A percentile compares a stretch with the other conserved stretches of the same genome.
phyloP scores from a whole-genome alignment of 2,113 vertebrate genomes.

The Chamaetylas fuelleborni region DNA sequence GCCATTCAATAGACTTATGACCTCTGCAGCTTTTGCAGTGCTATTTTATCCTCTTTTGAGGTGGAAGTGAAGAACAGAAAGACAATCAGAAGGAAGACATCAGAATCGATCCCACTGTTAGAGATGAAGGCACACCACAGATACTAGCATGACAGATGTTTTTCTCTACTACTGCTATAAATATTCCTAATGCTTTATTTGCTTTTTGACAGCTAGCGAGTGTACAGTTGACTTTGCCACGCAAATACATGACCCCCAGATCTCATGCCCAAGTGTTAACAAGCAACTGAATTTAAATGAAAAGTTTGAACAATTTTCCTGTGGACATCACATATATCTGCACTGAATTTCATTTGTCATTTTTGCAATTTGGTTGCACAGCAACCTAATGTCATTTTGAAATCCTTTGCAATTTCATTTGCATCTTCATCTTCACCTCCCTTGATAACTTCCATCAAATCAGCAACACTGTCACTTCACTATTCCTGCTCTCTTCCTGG shows the following conservation, averaged over 20 bases:
- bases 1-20: background rate
- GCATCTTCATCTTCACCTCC: slow-evolving; percentile 6
- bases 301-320: slow-evolving; percentile 1
- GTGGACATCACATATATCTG: slow-evolving; percentile 20
- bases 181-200: slow-evolving; percentile 5
- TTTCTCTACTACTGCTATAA: background rate
- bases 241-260: background rate
- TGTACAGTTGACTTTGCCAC: background rate
- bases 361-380: slow-evolving; percentile 24
- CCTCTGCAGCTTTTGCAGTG: background rate
- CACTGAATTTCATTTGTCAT: slow-evolving; percentile 3
- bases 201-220: background rate
- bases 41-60: background rate
- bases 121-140: background rate
- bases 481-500: fast-evolving
- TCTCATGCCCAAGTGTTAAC: background rate
- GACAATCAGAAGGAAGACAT: background rate
- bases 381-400: slow-evolving; percentile 30
- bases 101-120: background rate
- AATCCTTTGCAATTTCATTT: slow-evolving; percentile 23
- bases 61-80: background rate
- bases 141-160: background rate
- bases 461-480: background rate
- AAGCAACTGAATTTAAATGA: slow-evolving; percentile 13
- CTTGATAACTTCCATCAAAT: background rate